phyloP scores from a whole-genome alignment of 2,888 invertebrate genomes.

The Xestoiulus laeticollis region DNA sequence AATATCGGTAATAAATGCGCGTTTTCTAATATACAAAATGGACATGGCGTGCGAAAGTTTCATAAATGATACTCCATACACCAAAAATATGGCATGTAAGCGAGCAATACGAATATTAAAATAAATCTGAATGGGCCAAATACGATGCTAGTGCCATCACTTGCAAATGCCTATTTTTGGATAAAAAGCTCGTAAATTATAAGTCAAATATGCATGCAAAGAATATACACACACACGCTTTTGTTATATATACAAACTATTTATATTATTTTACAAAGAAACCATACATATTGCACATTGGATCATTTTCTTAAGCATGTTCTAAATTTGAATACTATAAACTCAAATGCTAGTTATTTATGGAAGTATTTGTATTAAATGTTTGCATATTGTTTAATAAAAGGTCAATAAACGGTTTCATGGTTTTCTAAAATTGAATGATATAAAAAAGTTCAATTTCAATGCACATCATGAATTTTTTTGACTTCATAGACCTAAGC shows the following conservation, averaged over 20 bases:
- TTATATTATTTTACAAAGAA: too few relatives aligned
- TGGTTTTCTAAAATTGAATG: too few relatives aligned
- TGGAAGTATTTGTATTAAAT: too few relatives aligned
- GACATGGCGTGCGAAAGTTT: constrained; percentile 6
- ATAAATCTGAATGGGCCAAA: not conserved
- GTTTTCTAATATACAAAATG: not conserved
- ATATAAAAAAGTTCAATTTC: too few relatives aligned
- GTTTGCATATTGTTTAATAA: too few relatives aligned
- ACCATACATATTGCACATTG: too few relatives aligned
- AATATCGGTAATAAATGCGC: not conserved
- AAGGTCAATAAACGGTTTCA: too few relatives aligned
- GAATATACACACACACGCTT: not conserved
- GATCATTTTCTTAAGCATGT: too few relatives aligned
- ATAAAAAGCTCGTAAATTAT: not conserved
- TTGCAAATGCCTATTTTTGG: not conserved
- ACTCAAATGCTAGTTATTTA: too few relatives aligned
- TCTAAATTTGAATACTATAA: too few relatives aligned
- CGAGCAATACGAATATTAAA: not conserved
- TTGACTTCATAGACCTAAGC: not conserved
- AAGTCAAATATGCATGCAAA: not conserved
- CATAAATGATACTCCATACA: not conserved
- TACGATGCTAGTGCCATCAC: not conserved
- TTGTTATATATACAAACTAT: too few relatives aligned
- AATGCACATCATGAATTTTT: too few relatives aligned
- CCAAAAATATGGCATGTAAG: not conserved